Evolutionary conservation across 2,888 invertebrate species (phyloP), one percentile per base, ranked within the genome.

Genomic region (Abrostola tripartita): DNA sequence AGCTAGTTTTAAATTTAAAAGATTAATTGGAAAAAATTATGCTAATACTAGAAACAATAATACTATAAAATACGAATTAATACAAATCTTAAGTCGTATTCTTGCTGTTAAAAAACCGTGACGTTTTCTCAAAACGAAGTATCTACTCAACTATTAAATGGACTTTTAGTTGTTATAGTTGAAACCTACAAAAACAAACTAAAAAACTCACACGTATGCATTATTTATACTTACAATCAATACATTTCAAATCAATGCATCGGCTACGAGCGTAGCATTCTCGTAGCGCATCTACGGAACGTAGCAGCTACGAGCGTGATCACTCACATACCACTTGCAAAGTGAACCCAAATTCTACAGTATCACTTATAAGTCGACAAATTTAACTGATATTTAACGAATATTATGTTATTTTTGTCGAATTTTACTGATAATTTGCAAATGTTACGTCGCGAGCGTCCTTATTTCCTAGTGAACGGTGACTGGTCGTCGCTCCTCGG

Each of bases 401-500:
- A 41, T 24, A 12, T 35, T 36, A 37, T 9, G 36, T 37, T 24
- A 9, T 49, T 47, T 36, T 37, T 38, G 11, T 5, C 38, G 52
- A 53, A 51, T 68, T 53, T 65, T 72, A 58, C 47, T 2, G 24
- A 51, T 52, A 37, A 41, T 69, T 55, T 12, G 35, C 63, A 68
- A 62, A 49, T 50, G 53, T 70, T 53, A 50, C 62, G 59, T 63
- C 63, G 60, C 65, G 57, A 69, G 72, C 89, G 88, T 88, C 83
- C 84, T 79, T 72, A 76, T 82, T 81, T 82, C 80, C 76, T 74
- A 74, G 76, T 82, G 71, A 80, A 76, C 78, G 76, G 83, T 83
- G 86, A 93, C 92, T 93, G 92, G 81, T 82, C 71, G 78, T 69
- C 71, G 83, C 71, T 78, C 81, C 76, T 65, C 76, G 70, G 70